Evolutionary conservation across 2,888 invertebrate species (phyloP), one percentile per base, ranked within the genome.

Genomic region (Andrena trimmerana): DNA sequence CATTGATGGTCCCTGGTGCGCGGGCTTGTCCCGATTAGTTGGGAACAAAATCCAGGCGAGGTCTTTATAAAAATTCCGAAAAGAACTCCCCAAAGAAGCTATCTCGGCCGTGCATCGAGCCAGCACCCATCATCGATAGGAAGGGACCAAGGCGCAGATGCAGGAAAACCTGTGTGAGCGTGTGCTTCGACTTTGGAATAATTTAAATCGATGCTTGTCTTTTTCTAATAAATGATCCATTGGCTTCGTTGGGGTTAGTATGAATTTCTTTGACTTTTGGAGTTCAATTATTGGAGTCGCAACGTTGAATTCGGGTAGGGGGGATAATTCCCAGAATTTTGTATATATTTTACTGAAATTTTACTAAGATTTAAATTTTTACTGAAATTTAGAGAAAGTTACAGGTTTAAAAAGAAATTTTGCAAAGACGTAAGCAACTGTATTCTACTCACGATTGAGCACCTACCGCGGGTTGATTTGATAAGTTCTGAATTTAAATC

Each of bases 1-100:
- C 52, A 62, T 66, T 59, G 71, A 68, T 68, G 29, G 24, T 75
- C 63, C 33, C 65, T 54, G 6, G 42, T 75, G 60, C 76, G 59
- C 75, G 59, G 65, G 71, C 76, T 84, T 66, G 76, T 60, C 71
- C 62, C 86, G 80, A 77, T 77, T 80, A 69, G 74, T 68, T 63
- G 68, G 70, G 63, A 78, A 72, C 72, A 75, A 82, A 86, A 69
- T 72, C 71, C 71, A 33, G 31, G 48, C 72, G 81, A 75, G 48
- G 57, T 80, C 66, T 81, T 81, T 75, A 70, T 70, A 57, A 69
- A 80, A 81, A 74, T 80, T 59, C 73, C 65, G 54, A 48, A 73
- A 73, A 73, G 50, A 48, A 74, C 42, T 68, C 50, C 13, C 66
- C 48, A 60, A 48, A 69, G 74, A 65, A 74, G 63, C 74, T 79